Evolutionary conservation across 2,888 invertebrate species (phyloP).

Genomic region (Priocnemis perturbator): DNA sequence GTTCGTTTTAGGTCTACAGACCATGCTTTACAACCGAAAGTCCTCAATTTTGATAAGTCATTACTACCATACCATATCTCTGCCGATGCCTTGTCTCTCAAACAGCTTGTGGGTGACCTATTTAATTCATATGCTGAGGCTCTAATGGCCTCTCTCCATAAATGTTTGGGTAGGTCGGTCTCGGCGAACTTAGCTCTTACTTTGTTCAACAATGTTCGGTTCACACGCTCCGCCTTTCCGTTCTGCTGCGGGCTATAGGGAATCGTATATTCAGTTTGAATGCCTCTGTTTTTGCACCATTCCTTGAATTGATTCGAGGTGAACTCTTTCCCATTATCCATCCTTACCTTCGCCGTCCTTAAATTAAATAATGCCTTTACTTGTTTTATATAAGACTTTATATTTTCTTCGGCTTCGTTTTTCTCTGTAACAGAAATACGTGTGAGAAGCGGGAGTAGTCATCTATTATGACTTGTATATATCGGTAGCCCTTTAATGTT

Average conservation of each 20-base stretch:
- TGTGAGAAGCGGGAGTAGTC: background rate
- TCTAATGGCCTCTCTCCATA: constrained; percentile 1
- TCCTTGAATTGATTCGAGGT: background rate
- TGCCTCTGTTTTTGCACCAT: background rate
- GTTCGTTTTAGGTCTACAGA: background rate
- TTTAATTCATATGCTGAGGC: background rate
- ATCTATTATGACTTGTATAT: background rate
- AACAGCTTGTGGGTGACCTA: background rate
- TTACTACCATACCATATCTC: background rate
- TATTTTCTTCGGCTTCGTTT: background rate
- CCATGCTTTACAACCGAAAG: constrained; percentile 5
- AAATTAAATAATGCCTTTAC: background rate
- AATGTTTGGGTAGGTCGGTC: background rate
- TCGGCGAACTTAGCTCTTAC: background rate
- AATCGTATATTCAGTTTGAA: background rate
- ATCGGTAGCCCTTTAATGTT: background rate
- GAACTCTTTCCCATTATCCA: background rate
- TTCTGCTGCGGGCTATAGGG: constrained; percentile 1
- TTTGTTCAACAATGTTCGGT: background rate
- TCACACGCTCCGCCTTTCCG: constrained; percentile 2
- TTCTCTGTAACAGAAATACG: background rate
- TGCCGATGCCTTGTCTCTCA: background rate
- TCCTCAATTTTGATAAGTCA: background rate
- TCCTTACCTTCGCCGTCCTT: background rate
- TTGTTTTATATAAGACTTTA: background rate